phyloP scores from a whole-genome alignment of 1,140 invertebrate species.

The Belonocnema kinseyi region DNA sequence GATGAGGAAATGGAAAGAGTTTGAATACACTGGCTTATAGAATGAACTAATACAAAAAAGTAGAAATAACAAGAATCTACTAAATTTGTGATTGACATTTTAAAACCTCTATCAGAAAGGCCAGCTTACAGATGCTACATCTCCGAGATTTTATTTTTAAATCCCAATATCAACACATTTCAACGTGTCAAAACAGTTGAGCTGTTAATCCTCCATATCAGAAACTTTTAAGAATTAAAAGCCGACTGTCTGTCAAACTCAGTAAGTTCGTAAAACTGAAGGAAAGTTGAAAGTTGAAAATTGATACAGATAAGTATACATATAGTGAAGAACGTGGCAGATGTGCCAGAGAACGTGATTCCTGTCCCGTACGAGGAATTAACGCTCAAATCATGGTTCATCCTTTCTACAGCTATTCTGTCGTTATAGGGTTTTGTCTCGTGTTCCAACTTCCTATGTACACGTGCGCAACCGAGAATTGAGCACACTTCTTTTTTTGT shows the following conservation, averaged over 20 bases:
- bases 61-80: no score
- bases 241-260: background rate
- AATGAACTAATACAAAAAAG: no score
- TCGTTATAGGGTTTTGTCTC: constrained; percentile 28
- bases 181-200: constrained; percentile 16
- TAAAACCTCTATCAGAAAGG: no score
- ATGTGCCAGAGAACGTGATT: constrained; percentile 19
- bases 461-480: background rate
- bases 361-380: constrained; percentile 24
- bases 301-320: constrained; percentile 19
- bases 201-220: background rate
- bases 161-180: background rate
- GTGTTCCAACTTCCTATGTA: constrained; percentile 15
- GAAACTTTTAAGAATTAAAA: background rate
- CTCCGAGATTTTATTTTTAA: background rate
- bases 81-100: no score
- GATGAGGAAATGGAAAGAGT: no score
- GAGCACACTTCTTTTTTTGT: background rate
- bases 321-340: background rate
- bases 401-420: constrained; percentile 17
- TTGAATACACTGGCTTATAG: no score
- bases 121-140: no score
- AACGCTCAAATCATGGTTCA: constrained; percentile 8
- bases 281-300: constrained; percentile 9
- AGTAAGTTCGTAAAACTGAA: background rate